Base-by-base conservation (phyloP, 2,797 vertebrate species). In the Etheostoma nigrum region DNA sequence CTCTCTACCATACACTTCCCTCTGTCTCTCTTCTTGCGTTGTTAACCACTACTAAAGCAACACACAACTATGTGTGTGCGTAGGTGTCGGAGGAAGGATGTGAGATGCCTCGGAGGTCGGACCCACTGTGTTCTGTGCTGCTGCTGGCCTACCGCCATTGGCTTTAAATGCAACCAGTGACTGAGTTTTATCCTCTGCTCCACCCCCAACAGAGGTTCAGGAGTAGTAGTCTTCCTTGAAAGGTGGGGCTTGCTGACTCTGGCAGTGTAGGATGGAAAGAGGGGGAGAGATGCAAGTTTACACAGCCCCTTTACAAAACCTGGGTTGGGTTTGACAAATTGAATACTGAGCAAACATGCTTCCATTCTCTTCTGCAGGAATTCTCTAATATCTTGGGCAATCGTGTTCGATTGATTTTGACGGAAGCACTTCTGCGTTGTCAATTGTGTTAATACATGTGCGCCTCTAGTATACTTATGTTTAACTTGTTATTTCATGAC, bases 131-230 rank as follows among this genome's bases (percentile, higher is more conserved):
- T 33, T 80, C 57, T 65, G 55, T 72, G 69, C 84, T 83, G 84
- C 84, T 81, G 68, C 74, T 54, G 69, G 74, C 77, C 57, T 14
- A 4, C 48, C 75, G 79, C 82, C 83, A 79, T 71, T 15, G 42
- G 85, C 7, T 63, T 73, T 80, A n/a, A 78, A 60, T 10, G 52
- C 81, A 88, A 73, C 91, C 90, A 92, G 76, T 86, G 75, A 57
- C 47, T 52, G 79, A 59, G 67, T 64, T 58, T 40, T 44, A 25
- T 74, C 67, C 60, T 66, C 76, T 33, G 67, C 82, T 74, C 86
- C 80, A 60, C 82, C 88, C 79, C 79, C 72, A 58, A 25, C 60
- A 71, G 52, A 52, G 59, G 21, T 48, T 52, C 72, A 78, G 51
- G 72, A 66, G 71, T 55, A 62, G 73, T 25, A 12, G 47, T 58